Percentiles rank a stretch among this genome's conserved stretches.
phyloP scores from a whole-genome alignment of 2,797 vertebrate genomes.

The Gila robusta region DNA sequence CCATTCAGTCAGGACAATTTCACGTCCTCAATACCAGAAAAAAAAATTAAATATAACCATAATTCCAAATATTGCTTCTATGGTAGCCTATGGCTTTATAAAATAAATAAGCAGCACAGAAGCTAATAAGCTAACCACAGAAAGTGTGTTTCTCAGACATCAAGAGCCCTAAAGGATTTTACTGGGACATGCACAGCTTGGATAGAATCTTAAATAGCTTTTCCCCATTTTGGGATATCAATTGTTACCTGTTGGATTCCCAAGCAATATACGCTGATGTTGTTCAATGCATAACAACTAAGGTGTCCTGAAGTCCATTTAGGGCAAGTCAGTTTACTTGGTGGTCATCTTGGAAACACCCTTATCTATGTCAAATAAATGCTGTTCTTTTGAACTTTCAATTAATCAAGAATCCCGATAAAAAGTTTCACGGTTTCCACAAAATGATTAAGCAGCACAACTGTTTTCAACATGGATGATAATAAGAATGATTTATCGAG shows the following conservation, averaged over 20 bases:
- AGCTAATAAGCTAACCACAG: not conserved
- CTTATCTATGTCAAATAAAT: not conserved
- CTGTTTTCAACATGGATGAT: not conserved
- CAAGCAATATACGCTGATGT: not conserved
- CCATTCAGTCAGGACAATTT: conserved; percentile 12
- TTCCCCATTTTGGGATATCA: not conserved
- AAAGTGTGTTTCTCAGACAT: conserved; percentile 7
- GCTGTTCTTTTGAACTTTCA: not conserved
- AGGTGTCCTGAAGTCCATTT: not conserved
- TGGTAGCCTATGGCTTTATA: not conserved
- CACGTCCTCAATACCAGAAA: conserved; percentile 6
- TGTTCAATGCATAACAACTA: not conserved
- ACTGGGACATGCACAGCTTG: not conserved
- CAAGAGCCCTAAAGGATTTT: not conserved
- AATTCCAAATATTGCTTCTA: conserved; percentile 8
- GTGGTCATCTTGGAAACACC: not conserved
- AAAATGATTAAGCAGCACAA: not conserved
- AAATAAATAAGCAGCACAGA: not conserved
- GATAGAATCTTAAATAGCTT: not conserved
- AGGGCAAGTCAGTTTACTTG: not conserved
- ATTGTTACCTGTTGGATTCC: not conserved
- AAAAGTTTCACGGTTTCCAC: not conserved
- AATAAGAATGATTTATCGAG: not conserved
- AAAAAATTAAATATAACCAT: conserved; percentile 17
- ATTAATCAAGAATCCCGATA: not conserved